Evolutionary conservation across 1,140 invertebrate genomes (phyloP).

Genomic region (Drosophila funebris): DNA sequence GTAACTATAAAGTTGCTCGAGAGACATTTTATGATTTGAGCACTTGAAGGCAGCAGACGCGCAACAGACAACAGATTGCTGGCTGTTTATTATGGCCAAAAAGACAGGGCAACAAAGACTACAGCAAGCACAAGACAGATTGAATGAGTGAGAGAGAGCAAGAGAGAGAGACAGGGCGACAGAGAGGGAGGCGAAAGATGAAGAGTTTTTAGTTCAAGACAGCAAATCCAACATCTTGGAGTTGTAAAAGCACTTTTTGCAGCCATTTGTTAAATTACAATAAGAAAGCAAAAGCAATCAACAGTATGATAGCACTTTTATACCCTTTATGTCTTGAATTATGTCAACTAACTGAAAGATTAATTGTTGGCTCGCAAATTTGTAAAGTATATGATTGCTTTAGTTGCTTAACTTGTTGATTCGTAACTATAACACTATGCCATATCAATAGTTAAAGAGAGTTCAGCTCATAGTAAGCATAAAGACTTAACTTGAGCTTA

Average conservation of each 20-base stretch:
- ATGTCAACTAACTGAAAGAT: neutral
- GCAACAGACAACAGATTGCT: constrained; percentile 78
- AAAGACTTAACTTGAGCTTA: no score
- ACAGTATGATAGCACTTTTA: constrained; percentile 1
- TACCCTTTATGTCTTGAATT: constrained; percentile 7
- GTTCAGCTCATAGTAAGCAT: no score
- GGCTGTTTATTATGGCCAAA: constrained; percentile 73
- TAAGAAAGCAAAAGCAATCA: constrained; percentile 25
- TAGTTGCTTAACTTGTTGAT: no score
- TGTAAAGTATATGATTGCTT: neutral
- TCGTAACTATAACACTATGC: no score
- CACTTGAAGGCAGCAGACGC: constrained; percentile 78
- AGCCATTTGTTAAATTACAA: constrained; percentile 76
- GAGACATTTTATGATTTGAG: constrained; percentile 82
- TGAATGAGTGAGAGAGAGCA: neutral
- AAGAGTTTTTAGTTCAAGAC: constrained; percentile 11
- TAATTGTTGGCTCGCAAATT: neutral
- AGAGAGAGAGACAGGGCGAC: neutral
- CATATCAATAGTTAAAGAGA: no score
- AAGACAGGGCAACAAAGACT: constrained; percentile 23
- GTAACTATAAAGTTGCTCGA: constrained; percentile 79
- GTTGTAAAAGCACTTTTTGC: constrained; percentile 52
- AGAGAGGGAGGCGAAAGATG: neutral
- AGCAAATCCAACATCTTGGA: constrained; percentile 63
- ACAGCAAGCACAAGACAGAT: constrained; percentile 1